Base-by-base conservation (phyloP, 2,888 invertebrate species). In the Cataglyphis cursor region DNA sequence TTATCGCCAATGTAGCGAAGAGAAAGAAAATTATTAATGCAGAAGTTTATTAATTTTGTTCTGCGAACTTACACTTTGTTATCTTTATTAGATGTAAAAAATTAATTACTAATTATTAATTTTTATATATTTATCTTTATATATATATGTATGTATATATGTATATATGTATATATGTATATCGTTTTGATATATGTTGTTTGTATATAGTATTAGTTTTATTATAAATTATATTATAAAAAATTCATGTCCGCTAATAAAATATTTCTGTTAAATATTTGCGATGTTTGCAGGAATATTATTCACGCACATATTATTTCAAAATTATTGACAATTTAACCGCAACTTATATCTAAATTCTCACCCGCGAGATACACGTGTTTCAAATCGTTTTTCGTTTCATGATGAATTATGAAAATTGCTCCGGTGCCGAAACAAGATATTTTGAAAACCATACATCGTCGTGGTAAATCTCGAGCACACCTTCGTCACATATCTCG, bases 401-500 rank as follows among this genome's bases (percentile, higher is more conserved):
- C 82, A 85, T 73, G 62, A 54, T 57, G 35, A 80, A 72, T 31
- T n/a, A 74, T 18, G 59, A 35, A 15, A 10, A 73, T 62, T 8
- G 38, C 31, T 48, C n/a, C 31, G 35, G 31, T 10, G 15, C 18
- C 12, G 70, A 75, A 80, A 81, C 15, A 28, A 54, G 62, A 31
- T 61, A 75, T 51, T 64, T 35, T 44, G 35, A 51, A 10, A 72
- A 61, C 28, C 75, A 28, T 70, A 84, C 84, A 73, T 85, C 41
- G 62, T 41, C 73, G 81, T 68, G 12, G 51, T 41, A 8, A 62
- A n/a, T 66, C 70, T 48, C 82, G 66, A 15, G 38, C 0, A 41
- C 0, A 48, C 54, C 65, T 76, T 73, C 72, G 70, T 86, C 82
- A 59, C 61, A 61, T 76, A 89, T 87, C 61, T 87, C 83, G 75